Percentiles rank a stretch among this genome's conserved stretches.
phyloP scores from a whole-genome alignment of 2,113 vertebrate species.

The Aptenodytes forsteri region DNA sequence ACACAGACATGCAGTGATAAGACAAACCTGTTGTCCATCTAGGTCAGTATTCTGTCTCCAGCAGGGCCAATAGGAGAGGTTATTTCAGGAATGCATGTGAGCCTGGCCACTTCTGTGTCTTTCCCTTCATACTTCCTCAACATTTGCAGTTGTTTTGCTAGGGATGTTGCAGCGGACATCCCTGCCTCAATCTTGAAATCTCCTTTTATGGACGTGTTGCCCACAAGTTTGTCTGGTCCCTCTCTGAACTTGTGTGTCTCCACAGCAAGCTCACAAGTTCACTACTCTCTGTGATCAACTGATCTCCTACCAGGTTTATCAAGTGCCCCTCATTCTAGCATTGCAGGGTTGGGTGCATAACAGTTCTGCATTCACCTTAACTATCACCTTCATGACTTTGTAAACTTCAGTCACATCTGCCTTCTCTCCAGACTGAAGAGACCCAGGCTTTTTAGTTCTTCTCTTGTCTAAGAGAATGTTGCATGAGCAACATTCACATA shows the following conservation, averaged over 20 bases:
- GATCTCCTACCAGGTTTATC: neutral
- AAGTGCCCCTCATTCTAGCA: neutral
- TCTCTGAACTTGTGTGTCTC: neutral
- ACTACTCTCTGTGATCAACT: neutral
- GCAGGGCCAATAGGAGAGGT: neutral
- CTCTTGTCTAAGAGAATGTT: neutral
- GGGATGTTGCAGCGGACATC: neutral
- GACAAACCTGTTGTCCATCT: neutral
- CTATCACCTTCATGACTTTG: neutral
- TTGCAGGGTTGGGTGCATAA: neutral
- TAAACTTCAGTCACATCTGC: neutral
- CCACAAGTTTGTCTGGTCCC: neutral
- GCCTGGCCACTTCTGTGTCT: neutral
- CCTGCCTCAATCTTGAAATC: neutral
- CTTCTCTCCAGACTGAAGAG: neutral
- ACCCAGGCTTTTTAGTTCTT: neutral
- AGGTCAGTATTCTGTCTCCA: neutral
- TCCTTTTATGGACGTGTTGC: neutral
- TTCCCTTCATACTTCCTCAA: neutral
- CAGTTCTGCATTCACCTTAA: neutral
- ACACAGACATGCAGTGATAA: neutral
- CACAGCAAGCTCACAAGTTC: neutral
- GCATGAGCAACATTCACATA: neutral
- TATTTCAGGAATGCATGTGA: neutral
- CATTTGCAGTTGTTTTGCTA: neutral